Percentiles rank a stretch among this genome's conserved stretches.
These are phyloP conservation scores for Drosophila borealis DNA, from an alignment of 2,888 invertebrate genomes.

Conservation along the genomic window DNA sequence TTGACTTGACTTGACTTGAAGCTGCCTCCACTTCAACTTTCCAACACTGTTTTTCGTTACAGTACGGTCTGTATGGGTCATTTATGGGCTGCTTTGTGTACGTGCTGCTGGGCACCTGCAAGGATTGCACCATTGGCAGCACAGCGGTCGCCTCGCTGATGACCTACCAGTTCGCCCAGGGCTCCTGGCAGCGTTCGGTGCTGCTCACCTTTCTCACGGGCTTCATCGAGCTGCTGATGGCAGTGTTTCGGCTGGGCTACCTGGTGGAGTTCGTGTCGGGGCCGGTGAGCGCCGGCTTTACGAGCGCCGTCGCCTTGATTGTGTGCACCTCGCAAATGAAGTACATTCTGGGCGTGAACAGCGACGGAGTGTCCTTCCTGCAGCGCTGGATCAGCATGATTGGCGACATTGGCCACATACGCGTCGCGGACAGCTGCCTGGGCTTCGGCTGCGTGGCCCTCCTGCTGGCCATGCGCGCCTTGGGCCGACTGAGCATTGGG, in stretches of 20 bases:
- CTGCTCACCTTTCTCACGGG: slow-evolving; percentile 92
- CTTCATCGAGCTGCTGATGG: slow-evolving; percentile 91
- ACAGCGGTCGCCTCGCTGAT: slow-evolving; percentile 96
- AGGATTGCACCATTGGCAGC: slow-evolving; percentile 96
- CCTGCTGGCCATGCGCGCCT: slow-evolving; percentile 90
- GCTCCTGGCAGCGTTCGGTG: slow-evolving; percentile 88
- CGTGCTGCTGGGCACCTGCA: slow-evolving; percentile 95
- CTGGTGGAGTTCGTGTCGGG: slow-evolving; percentile 95
- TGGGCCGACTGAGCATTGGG: slow-evolving; percentile 88
- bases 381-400: slow-evolving; percentile 92
- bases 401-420: slow-evolving; percentile 88
- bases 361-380: slow-evolving; percentile 90
- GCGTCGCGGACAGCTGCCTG: slow-evolving; percentile 90
- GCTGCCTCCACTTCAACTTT: neutral
- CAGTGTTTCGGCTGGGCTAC: slow-evolving; percentile 92
- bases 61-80: slow-evolving; percentile 96
- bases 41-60: slow-evolving; percentile 56
- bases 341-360: slow-evolving; percentile 91
- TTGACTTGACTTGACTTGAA: too few species aligned
- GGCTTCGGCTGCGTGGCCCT: slow-evolving; percentile 91
- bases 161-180: slow-evolving; percentile 91
- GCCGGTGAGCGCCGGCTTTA: slow-evolving; percentile 95
- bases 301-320: slow-evolving; percentile 94
- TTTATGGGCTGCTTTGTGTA: slow-evolving; percentile 96
- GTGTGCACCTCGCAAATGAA: slow-evolving; percentile 95